Evolutionary conservation across 2,888 invertebrate genomes (phyloP), one percentile per base, ranked within the genome.

Genomic region (Dichetophora obliterata): DNA sequence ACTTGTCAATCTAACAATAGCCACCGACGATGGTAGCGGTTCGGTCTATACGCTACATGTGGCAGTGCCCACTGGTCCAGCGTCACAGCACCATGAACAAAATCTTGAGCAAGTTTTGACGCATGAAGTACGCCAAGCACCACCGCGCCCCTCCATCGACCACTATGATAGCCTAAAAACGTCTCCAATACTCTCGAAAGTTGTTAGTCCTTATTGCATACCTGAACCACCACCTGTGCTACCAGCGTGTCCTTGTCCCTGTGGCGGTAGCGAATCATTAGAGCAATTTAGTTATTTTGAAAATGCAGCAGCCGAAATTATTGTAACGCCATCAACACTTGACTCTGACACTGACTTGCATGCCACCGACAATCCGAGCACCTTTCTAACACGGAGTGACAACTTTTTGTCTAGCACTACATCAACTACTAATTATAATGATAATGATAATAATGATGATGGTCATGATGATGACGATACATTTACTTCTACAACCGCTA

Each of bases 1-100:
- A 83, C 90, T 95, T 81, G 94, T 96, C 79, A 96, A 96, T 90
- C 91, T 96, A 81, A 95, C 95, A 9, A 95, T 96, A 84, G 93
- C 94, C 78, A 93, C 94, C 61, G 94, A 95, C 84, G 91, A 91
- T 78, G 91, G 90, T 80, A 88, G 88, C 63, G 89, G 90, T 75
- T 90, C 90, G 48, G 91, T 95, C 80, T 96, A 95, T 90, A 93
- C 95, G 52, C 90, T 96, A 82, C 95, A 96, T 84, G 93, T 96
- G 78, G 94, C 94, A 79, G 93, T 96, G 75, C 96, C 96, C 11
- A 93, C 93, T 52, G 73, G 66, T 2, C 68, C 75, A 2, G 50
- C 50, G 3, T 70, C 57, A 14, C 37, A 31, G 1, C 27, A 77
- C 3, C 83, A 82, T 2, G 71, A 84, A 0, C 85, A 85, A 59